These are phyloP conservation scores for Caenorhabditis sp. DNA, from an alignment of 2,888 invertebrate species.

Conservation along the genomic window DNA sequence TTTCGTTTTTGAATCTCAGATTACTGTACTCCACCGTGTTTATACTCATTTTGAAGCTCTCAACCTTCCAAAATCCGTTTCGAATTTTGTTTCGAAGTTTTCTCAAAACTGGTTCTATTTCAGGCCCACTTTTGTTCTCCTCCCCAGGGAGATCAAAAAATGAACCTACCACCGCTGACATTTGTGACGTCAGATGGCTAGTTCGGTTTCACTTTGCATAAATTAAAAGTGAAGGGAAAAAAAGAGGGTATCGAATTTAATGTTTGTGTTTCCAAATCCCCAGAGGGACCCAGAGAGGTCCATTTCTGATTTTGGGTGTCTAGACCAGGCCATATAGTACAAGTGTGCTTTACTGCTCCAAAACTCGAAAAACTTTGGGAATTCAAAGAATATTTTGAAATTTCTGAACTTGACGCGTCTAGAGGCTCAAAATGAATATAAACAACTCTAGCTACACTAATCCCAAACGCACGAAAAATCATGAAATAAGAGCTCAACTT, in stretches of 20 bases:
- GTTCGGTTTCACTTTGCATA: constrained; percentile 34
- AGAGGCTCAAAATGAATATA: constrained; percentile 1
- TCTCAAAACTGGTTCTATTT: too few relatives aligned
- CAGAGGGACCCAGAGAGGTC: neutral
- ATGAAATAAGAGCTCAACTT: neutral
- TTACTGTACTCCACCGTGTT: neutral
- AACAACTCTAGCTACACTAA: neutral
- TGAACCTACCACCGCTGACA: neutral
- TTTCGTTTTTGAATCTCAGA: too few relatives aligned
- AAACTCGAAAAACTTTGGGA: neutral
- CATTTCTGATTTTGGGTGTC: neutral
- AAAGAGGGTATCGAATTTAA: constrained; percentile 32
- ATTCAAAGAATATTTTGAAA: neutral
- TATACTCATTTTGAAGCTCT: neutral
- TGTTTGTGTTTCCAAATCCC: too few relatives aligned
- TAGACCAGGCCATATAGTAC: neutral
- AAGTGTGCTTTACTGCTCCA: neutral
- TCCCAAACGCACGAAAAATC: too few relatives aligned
- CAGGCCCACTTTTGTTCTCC: too few relatives aligned
- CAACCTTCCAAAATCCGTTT: neutral
- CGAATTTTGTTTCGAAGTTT: neutral
- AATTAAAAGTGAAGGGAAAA: constrained; percentile 25
- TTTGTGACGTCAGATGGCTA: neutral
- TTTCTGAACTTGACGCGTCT: neutral
- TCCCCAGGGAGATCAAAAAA: neutral